Base-by-base conservation (phyloP, 2,888 invertebrate genomes). In the Drosophila histrio region DNA sequence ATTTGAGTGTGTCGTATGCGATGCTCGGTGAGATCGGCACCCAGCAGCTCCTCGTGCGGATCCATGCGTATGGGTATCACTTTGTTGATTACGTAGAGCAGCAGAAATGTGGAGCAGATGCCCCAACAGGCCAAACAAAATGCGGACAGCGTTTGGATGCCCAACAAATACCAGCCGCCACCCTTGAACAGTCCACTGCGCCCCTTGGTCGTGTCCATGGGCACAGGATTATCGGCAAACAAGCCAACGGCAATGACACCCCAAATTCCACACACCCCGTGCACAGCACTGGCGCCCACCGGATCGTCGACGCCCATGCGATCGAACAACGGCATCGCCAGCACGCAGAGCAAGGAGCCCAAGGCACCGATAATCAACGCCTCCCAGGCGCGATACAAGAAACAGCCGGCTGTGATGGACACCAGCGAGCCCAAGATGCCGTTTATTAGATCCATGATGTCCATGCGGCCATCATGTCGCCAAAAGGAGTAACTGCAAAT, bases 1-100 rank as follows among this genome's bases (percentile, higher is more conserved):
- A 95, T 91, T 84, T 92, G 91, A 2, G 90, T 83, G 88, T 97
- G 96, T 44, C 95, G 93, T 41, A 97, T 95, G 73, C 94, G 94
- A 90, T 98, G 98, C 89, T 98, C 98, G 2, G 96, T 95, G 28
- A 97, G 93, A 92, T 98, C 98, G 0, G 98, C 97, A 0, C 98
- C 98, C 11, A 98, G 92, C 43, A 97, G 92, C 91, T 98, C 98
- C 50, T 97, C 96, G 81, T 96, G 95, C 0, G 95, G 94, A 58
- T 95, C 94, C 97, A 98, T 97, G 11, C 98, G 94, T 65, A 98
- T 96, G 0, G 96, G 95, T 79, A 97, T 92, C 15, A 97, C 92
- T 90, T 94, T 94, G 90, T 97, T 95, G 15, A 97, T 95, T 26
- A 95, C 92, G 94, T 96, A 97, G 22, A 98, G 93, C 7, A 98